phyloP scores from a whole-genome alignment of 2,113 vertebrate genomes.

The Leptocoma aspasia region DNA sequence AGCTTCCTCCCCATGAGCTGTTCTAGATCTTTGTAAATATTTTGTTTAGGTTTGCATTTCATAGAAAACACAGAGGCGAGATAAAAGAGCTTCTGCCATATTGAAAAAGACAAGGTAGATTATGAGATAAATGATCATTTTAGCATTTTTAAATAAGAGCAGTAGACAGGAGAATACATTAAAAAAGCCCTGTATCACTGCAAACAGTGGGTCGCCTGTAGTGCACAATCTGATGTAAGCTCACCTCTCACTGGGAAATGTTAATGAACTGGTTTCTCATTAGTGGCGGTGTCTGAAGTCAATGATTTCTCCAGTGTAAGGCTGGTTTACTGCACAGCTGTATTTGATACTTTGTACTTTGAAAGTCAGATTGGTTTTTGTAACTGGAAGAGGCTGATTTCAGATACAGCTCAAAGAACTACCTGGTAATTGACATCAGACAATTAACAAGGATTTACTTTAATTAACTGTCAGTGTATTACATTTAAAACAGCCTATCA shows the following conservation, averaged over 20 bases:
- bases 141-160: not conserved
- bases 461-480: not conserved
- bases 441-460: not conserved
- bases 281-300: not conserved
- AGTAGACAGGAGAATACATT: not conserved
- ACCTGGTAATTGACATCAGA: not conserved
- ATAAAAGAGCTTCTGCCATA: not conserved
- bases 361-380: constrained; percentile 18
- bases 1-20: not conserved
- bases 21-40: not conserved
- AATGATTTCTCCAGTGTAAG: not conserved
- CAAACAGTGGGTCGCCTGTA: not conserved
- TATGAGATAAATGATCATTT: not conserved
- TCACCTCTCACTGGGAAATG: not conserved
- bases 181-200: not conserved
- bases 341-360: not conserved
- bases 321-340: not conserved
- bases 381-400: not conserved
- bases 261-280: not conserved
- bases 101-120: not conserved
- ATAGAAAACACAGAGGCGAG: not conserved
- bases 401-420: constrained; percentile 8
- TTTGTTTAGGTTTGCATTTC: not conserved
- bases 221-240: not conserved
- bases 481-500: not conserved